Evolutionary conservation across 2,888 invertebrate species (phyloP).

Genomic region (Conchocele bisecta): DNA sequence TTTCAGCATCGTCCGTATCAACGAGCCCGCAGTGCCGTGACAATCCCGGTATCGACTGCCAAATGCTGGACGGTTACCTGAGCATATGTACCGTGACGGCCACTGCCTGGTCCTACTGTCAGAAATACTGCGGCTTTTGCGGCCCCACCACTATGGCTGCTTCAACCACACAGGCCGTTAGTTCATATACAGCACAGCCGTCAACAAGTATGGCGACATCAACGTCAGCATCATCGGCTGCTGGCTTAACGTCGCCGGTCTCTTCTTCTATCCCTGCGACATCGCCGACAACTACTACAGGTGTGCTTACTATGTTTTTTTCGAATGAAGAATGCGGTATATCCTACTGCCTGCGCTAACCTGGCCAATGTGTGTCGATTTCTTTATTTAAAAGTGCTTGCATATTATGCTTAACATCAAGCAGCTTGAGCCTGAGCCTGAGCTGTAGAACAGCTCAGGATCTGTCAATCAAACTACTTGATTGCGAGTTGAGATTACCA

Average conservation of each 20-base stretch:
- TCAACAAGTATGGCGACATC: not conserved
- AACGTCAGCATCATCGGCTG: not conserved
- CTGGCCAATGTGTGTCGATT: too few relatives aligned
- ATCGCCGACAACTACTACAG: not conserved
- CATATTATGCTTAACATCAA: too few relatives aligned
- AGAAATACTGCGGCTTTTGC: slow-evolving; percentile 26
- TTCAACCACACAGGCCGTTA: not conserved
- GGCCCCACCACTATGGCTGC: not conserved
- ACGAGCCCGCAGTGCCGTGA: slow-evolving; percentile 4
- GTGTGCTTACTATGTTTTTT: not conserved
- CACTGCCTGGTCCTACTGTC: slow-evolving; percentile 11
- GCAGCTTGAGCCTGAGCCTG: too few relatives aligned
- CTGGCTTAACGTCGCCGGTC: not conserved
- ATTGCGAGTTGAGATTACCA: too few relatives aligned
- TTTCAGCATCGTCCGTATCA: too few relatives aligned
- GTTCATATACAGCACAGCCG: not conserved
- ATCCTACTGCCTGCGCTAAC: too few relatives aligned
- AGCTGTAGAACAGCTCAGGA: too few relatives aligned
- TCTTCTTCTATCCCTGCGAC: not conserved
- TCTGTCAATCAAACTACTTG: too few relatives aligned
- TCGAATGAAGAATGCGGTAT: too few relatives aligned
- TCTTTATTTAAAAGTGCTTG: too few relatives aligned
- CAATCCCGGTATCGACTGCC: slow-evolving; percentile 24
- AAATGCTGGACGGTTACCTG: slow-evolving; percentile 1
- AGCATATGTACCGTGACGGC: slow-evolving; percentile 4